A percentile compares a stretch with the other conserved stretches of the same genome.
Evolutionary conservation across 2,888 invertebrate genomes (phyloP).

Genomic region (Aphodius granarius): DNA sequence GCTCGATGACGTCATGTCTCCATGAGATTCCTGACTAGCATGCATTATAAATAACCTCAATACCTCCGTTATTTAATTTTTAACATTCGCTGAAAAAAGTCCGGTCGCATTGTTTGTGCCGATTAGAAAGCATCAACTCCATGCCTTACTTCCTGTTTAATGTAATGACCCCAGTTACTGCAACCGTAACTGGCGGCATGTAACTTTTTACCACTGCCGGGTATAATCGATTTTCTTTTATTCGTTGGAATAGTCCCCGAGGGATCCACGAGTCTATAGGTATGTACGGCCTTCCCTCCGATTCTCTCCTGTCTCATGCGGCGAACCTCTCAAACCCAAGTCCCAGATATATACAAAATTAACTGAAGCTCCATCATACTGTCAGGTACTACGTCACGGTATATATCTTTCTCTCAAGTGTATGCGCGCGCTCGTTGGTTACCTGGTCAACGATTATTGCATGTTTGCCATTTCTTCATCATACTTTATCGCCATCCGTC

Average conservation of each 20-base stretch:
- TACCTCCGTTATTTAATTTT: conserved; percentile 30
- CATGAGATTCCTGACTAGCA: conserved; percentile 49
- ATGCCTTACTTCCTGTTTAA: conserved; percentile 11
- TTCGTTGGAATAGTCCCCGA: neutral
- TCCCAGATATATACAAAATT: conserved; percentile 54
- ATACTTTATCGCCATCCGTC: neutral
- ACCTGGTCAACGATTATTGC: conserved; percentile 34
- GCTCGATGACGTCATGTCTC: conserved; percentile 48
- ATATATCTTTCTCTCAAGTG: conserved; percentile 30
- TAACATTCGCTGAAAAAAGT: neutral
- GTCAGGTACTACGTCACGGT: conserved; percentile 31
- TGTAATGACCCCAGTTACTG: conserved; percentile 13
- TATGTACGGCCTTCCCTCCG: neutral
- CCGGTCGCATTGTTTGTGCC: conserved; percentile 3
- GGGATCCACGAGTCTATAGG: neutral
- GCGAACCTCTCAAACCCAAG: conserved; percentile 34
- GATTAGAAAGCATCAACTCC: conserved; percentile 14
- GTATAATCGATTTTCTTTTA: neutral
- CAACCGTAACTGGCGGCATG: conserved; percentile 26
- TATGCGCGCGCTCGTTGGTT: conserved; percentile 35
- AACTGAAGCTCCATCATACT: conserved; percentile 48
- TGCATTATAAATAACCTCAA: conserved; percentile 50
- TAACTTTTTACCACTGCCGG: conserved; percentile 17
- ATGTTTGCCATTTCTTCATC: conserved; percentile 10
- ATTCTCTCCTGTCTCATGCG: neutral